Base-by-base conservation (phyloP, 1,140 invertebrate species). In the Monomorium pharaonis region DNA sequence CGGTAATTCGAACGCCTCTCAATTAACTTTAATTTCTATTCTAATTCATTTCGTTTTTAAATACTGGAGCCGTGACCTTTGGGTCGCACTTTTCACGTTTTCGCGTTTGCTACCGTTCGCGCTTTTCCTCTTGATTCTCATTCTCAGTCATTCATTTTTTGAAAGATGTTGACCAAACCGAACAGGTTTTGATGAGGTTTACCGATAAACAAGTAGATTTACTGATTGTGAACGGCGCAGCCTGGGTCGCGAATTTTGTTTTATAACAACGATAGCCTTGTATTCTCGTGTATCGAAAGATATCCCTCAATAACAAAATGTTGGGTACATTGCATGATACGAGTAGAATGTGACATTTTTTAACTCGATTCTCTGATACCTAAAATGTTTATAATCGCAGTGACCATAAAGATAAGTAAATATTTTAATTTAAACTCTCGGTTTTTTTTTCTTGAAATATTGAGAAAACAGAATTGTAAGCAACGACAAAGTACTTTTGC, bases 21-120 rank as follows among this genome's bases (percentile, higher is more conserved):
- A 69, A 80, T 80, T 69, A 80, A 42, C 30, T 69, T 69, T 54
- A 44, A 80, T 80, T 27, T 69, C 63, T 18, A 27, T 54, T 54
- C 42, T n/a, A 77, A 54, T 6, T 27, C 42, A 12, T 5, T 80
- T n/a, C 12, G 2, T 37, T 42, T 42, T 69, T 51, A 18, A 63
- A 51, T 24, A 42, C 56, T 42, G 33, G 18, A 58, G 24, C 21
- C 9, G 14, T 18, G n/a, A 24, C 14, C 2, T 18, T 37, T 42
- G 9, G 37, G n/a, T n/a, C 14, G 14, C 21, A 12, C 63, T 24
- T 16, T 44, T 44, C 1, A 44, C n/a, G n/a, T n/a, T n/a, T n/a
- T n/a, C n/a, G n/a, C n/a, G n/a, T n/a, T n/a, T n/a, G n/a, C 21
- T 14, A 51, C 49, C 6, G n/a, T 21, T 54, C 18, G 30, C 9